Base-by-base conservation (phyloP, 2,888 invertebrate species). In the Creontiades dilutus region DNA sequence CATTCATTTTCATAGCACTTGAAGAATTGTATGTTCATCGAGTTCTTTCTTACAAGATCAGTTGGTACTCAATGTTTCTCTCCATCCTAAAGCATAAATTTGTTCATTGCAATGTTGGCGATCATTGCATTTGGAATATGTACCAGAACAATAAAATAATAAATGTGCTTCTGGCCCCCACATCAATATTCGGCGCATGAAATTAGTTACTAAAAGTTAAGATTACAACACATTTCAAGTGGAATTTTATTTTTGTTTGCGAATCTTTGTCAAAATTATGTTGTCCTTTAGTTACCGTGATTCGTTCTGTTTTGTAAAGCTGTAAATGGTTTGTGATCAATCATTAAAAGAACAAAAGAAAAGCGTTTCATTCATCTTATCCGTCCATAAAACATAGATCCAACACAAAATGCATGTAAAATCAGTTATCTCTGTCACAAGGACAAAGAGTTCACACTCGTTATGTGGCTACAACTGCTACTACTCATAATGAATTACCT, bases 321-420 rank as follows among this genome's bases (percentile, higher is more conserved):
- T 86, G 86, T 86, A 86, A 86, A 86, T 75, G 75, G 86, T 86
- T 86, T 86, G 86, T 86, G 86, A 86, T 86, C 86, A 86, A 86
- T 86, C 86, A 75, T 86, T 85, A 28, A 55, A 75, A 86, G 13
- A 86, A 85, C 23, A 23, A 68, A 68, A 68, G 0, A 23, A 23
- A 27, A 68, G 68, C 23, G 68, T 68, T 68, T 23, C 23, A 68
- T 68, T 19, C 23, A 68, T 23, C 23, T 37, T 4, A 37, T 37
- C 37, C 37, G 7, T 7, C 37, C n/a, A n/a, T n/a, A n/a, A n/a
- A n/a, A n/a, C n/a, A n/a, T n/a, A n/a, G n/a, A n/a, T n/a, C n/a
- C n/a, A n/a, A n/a, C n/a, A n/a, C n/a, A n/a, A n/a, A n/a, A n/a
- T n/a, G n/a, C n/a, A n/a, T n/a, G n/a, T n/a, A n/a, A n/a, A n/a